phyloP scores from a whole-genome alignment of 2,797 vertebrate species.

The Yasuhikotakia modesta region DNA sequence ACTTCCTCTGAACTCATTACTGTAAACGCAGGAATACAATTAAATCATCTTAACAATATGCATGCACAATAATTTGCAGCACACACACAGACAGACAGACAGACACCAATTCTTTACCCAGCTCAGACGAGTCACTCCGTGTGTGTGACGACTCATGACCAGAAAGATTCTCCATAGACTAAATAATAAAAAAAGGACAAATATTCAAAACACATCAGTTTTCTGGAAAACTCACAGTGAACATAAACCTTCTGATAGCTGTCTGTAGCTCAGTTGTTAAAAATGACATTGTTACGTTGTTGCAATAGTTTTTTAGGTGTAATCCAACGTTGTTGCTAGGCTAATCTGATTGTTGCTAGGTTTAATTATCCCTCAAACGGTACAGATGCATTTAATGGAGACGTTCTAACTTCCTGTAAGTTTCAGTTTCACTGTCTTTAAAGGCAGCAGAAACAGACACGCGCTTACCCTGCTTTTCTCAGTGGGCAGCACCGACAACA shows the following conservation, averaged over 20 bases:
- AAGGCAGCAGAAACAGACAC: not conserved
- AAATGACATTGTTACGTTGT: too few species aligned
- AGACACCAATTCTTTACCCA: conserved; percentile 69
- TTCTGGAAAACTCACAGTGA: too few species aligned
- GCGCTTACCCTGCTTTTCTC: conserved; percentile 90
- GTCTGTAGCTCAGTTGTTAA: too few species aligned
- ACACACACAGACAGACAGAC: too few species aligned
- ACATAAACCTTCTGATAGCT: too few species aligned
- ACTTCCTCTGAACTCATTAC: conserved; percentile 79
- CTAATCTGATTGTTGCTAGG: too few species aligned
- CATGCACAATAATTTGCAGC: too few species aligned
- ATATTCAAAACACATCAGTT: too few species aligned
- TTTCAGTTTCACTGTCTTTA: not conserved
- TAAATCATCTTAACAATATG: not conserved
- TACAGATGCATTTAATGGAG: not conserved
- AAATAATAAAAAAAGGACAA: conserved; percentile 52
- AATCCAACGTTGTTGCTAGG: too few species aligned
- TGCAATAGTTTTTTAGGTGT: too few species aligned
- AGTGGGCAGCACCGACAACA: conserved; percentile 88
- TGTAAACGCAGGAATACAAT: conserved; percentile 44
- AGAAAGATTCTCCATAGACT: conserved; percentile 90
- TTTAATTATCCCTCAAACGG: too few species aligned
- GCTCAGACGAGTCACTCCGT: conserved; percentile 73
- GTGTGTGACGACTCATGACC: conserved; percentile 72
- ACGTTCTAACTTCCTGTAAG: conserved; percentile 42